Percentiles rank a stretch among this genome's conserved stretches.
Evolutionary conservation across 2,797 vertebrate genomes (phyloP).

Genomic region (Arctocebus calabarensis): DNA sequence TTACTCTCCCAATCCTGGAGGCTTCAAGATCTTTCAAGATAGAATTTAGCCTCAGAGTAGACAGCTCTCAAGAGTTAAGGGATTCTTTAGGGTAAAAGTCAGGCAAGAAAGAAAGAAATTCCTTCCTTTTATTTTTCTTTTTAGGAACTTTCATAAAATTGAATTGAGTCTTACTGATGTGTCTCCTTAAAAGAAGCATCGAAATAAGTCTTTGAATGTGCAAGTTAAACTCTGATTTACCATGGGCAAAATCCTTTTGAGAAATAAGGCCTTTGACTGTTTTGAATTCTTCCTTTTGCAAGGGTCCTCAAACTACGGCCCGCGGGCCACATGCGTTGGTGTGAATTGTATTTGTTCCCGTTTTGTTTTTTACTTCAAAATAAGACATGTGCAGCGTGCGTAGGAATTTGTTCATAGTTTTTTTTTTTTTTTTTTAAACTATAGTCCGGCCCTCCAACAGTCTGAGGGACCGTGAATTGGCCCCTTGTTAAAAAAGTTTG

Average conservation of each 20-base stretch:
- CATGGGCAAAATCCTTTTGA: neutral
- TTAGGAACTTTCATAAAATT: constrained; percentile 11
- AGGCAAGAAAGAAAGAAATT: neutral
- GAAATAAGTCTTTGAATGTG: constrained; percentile 13
- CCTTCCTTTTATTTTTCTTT: neutral
- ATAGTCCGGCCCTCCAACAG: no score
- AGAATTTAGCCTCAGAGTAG: neutral
- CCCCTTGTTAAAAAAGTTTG: no score
- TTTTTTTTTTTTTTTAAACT: no score
- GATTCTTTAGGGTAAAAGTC: neutral
- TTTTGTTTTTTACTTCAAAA: no score
- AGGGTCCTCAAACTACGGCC: no score
- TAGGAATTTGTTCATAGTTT: no score
- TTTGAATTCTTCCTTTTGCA: constrained; percentile 51
- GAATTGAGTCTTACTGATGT: neutral
- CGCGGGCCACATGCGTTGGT: no score
- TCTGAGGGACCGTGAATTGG: no score
- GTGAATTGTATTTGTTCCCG: no score
- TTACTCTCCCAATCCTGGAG: neutral
- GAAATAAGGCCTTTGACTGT: neutral
- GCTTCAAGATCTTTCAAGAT: neutral
- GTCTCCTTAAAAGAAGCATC: constrained; percentile 7
- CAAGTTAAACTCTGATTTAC: constrained; percentile 34
- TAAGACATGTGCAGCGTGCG: no score
- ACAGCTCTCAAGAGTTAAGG: neutral